Conservation (phyloP, 2,888 invertebrate genomes). For the Neoitamus cyanurus region DNA sequence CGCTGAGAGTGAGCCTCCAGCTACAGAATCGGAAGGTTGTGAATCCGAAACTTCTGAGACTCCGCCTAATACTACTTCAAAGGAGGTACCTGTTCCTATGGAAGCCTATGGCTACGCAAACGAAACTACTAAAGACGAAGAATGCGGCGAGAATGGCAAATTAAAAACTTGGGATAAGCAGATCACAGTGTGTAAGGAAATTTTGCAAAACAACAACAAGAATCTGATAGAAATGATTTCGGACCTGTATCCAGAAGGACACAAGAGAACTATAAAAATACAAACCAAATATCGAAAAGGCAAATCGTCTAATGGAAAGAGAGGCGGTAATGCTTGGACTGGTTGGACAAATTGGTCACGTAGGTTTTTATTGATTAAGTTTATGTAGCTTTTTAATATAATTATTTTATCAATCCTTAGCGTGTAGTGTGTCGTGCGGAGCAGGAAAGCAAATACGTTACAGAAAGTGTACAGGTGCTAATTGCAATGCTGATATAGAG, state of each 20-base stretch:
- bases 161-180: conserved; percentile 42
- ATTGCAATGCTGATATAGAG: conserved; percentile 35
- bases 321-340: neutral
- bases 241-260: neutral
- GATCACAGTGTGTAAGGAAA: conserved; percentile 34
- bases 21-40: neutral
- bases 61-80: neutral
- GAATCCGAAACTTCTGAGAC: neutral
- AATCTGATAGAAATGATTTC: neutral
- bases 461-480: conserved; percentile 8
- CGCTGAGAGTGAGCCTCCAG: too few species aligned
- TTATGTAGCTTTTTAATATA: too few species aligned
- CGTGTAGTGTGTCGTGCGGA: conserved; percentile 40
- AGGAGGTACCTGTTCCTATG: neutral
- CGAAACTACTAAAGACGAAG: neutral
- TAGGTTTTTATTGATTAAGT: neutral
- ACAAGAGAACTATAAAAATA: neutral
- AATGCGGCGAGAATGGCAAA: neutral
- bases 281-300: neutral
- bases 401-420: too few species aligned
- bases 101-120: neutral
- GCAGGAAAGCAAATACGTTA: conserved; percentile 41
- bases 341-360: conserved; percentile 46
- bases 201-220: neutral
- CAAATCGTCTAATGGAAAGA: neutral